Conservation (phyloP, 2,113 vertebrate species). For the Pluvialis apricaria region DNA sequence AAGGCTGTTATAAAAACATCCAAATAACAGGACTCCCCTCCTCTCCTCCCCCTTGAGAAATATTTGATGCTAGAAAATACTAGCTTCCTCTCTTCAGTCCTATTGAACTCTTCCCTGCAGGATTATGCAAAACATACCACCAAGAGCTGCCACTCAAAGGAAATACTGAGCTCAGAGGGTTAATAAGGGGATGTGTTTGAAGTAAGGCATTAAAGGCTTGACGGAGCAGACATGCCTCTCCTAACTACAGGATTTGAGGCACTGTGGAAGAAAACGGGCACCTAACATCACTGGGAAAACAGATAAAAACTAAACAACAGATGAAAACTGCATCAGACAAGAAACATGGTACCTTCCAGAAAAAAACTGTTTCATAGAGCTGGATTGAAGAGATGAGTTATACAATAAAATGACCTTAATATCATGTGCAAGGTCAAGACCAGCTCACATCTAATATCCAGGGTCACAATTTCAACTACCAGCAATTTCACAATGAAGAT, state of each 20-base stretch:
- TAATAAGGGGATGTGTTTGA: background rate
- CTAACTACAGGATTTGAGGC: background rate
- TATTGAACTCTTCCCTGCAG: background rate
- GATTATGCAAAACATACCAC: background rate
- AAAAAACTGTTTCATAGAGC: background rate
- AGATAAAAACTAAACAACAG: background rate
- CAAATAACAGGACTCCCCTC: background rate
- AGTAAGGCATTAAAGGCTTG: background rate
- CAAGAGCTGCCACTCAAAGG: background rate
- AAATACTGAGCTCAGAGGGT: background rate
- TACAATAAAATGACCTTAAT: background rate
- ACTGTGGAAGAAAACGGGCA: background rate
- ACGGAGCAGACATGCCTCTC: background rate
- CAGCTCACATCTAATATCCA: background rate
- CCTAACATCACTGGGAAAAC: background rate
- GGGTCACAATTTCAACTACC: background rate
- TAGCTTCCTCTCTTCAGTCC: background rate
- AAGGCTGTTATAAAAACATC: background rate
- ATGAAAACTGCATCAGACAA: background rate
- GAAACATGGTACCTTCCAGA: background rate
- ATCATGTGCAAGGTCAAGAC: background rate
- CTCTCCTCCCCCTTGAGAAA: background rate
- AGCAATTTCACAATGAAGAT: background rate
- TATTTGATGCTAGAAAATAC: background rate
- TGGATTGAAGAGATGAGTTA: background rate